Base-by-base conservation (phyloP, 2,888 invertebrate species). In the Agriopis marginaria region DNA sequence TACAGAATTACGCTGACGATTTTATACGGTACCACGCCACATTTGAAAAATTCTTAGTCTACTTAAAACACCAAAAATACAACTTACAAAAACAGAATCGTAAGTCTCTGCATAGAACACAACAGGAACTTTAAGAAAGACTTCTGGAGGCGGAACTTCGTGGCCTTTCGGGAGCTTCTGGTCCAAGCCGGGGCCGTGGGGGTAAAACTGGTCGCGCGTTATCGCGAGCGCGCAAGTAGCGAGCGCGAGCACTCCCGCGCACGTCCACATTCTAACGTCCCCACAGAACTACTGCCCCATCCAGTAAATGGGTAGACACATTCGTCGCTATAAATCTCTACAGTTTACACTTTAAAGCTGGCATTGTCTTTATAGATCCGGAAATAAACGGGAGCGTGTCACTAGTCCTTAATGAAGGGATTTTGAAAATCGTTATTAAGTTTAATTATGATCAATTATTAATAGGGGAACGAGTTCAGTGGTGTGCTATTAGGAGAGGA, bases 11-110 rank as follows among this genome's bases (percentile, higher is more conserved):
- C 3, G 32, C 32, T 32, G 32, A 32, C 32, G 5, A 3, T 4
- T 32, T 32, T 32, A 5, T 4, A 32, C 32, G 32, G 32, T n/a
- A n/a, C n/a, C n/a, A n/a, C n/a, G n/a, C n/a, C 32, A 32, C 32
- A 32, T 32, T 32, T 32, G 32, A 32, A 32, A 32, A 32, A 0
- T 1, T 32, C 3, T 3, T 5, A 32, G 1, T n/a, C 12, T 12
- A 47, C 5, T 47, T 12, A 47, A 45, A 47, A n/a, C 47, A 47
- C 47, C 6, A 47, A 47, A 47, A 47, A 5, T n/a, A 10, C 10
- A 7, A 98, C 98, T 98, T 93, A 99, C 98, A 90, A 95, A 98
- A 81, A 98, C 94, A 47, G 95, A 95, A 66, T 96, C 95, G 88
- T 97, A 98, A 73, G 92, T 91, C 76, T 96, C 96, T 77, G 97